Percentiles rank a stretch among this genome's conserved stretches.
Conservation (phyloP, 2,113 vertebrate genomes). For the Neoarius graeffei region DNA sequence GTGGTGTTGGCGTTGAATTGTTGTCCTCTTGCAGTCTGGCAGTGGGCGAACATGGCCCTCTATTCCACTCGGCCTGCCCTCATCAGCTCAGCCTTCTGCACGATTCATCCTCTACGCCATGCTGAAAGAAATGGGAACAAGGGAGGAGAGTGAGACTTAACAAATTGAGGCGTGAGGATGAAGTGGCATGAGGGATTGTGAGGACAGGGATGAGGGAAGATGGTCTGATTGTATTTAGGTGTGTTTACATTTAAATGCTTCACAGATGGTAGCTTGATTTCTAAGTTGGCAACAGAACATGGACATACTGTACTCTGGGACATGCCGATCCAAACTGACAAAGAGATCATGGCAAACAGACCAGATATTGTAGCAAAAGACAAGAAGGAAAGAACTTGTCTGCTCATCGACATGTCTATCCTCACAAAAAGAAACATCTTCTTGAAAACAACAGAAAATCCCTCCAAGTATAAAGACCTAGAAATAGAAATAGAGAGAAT, state of each 20-base stretch:
- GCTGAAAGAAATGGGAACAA: neutral
- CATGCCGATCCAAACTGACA: no score
- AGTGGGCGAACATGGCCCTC: constrained; percentile 44
- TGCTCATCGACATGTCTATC: no score
- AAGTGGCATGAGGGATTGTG: neutral
- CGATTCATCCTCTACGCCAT: constrained; percentile 21
- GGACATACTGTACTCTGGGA: neutral
- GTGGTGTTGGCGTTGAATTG: constrained; percentile 46
- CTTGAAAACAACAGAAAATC: no score
- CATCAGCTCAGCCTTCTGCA: constrained; percentile 47
- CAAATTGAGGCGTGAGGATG: neutral
- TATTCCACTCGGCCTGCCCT: constrained; percentile 31
- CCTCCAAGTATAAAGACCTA: no score
- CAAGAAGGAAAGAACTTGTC: no score
- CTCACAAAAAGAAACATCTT: no score
- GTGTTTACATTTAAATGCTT: neutral
- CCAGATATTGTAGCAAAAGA: no score
- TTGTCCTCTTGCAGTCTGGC: constrained; percentile 48
- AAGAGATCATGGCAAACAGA: no score
- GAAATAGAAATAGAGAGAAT: no score
- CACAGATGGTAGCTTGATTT: neutral
- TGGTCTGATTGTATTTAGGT: neutral
- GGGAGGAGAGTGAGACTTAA: constrained; percentile 10
- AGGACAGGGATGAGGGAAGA: neutral
- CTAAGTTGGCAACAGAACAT: neutral